phyloP scores from a whole-genome alignment of 2,888 invertebrate genomes.

The Drosophila histrio region DNA sequence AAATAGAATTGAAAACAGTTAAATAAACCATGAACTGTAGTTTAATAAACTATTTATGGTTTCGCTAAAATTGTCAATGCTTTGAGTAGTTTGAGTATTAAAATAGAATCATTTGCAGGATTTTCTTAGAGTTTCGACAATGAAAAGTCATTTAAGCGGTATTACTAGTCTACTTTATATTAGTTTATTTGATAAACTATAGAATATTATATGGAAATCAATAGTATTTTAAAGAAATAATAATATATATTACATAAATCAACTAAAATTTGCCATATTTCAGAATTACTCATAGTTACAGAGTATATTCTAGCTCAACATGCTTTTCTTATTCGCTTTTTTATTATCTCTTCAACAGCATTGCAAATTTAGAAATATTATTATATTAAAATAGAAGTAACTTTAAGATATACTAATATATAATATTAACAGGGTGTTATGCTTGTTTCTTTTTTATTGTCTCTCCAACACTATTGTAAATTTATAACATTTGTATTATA shows the following conservation, averaged over 20 bases:
- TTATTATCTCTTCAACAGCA: constrained; percentile 6
- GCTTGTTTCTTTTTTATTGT: too few species aligned
- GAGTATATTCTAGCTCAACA: constrained; percentile 1
- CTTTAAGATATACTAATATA: too few species aligned
- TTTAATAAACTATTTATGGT: background rate
- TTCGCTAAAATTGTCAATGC: too few species aligned
- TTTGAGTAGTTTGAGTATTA: too few species aligned
- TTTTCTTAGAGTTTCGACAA: too few species aligned
- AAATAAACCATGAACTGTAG: too few species aligned
- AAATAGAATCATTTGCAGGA: background rate
- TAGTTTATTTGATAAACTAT: background rate
- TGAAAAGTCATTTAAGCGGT: background rate
- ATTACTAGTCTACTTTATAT: background rate
- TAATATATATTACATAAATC: too few species aligned
- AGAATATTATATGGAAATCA: background rate
- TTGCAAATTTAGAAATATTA: constrained; percentile 52
- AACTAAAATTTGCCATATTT: background rate
- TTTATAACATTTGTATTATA: too few species aligned
- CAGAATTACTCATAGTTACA: background rate
- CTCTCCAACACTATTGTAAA: too few species aligned
- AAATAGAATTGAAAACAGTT: background rate
- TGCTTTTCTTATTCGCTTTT: background rate
- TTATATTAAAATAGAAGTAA: too few species aligned
- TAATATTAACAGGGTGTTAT: too few species aligned
- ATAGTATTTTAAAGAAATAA: background rate